Evolutionary conservation across 2,113 vertebrate species (phyloP).

Genomic region (Thomomys bottae): DNA sequence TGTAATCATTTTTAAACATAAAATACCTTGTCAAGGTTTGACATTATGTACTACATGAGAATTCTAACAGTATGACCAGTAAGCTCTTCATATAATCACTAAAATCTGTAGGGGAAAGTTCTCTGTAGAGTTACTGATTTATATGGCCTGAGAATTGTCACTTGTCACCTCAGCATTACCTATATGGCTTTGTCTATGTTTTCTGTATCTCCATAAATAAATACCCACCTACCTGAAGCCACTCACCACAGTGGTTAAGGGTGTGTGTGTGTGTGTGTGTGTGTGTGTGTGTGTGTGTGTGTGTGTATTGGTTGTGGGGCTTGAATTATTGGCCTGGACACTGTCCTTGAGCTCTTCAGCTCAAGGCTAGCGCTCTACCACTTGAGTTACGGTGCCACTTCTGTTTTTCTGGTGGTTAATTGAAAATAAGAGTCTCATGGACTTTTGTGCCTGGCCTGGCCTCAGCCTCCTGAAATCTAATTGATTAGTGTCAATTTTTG

Average conservation of each 20-base stretch:
- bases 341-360: too few relatives aligned
- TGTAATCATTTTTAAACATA: neutral
- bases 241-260: conserved; percentile 9
- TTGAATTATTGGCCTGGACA: too few relatives aligned
- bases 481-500: conserved; percentile 34
- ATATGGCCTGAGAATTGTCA: neutral
- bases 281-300: too few relatives aligned
- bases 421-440: too few relatives aligned
- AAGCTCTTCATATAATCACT: neutral
- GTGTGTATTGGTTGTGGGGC: too few relatives aligned
- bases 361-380: too few relatives aligned
- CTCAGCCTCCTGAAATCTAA: too few relatives aligned
- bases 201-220: neutral
- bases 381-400: too few relatives aligned
- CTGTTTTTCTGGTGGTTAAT: too few relatives aligned
- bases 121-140: neutral
- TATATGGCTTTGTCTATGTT: neutral
- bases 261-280: too few relatives aligned
- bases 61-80: neutral
- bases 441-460: too few relatives aligned
- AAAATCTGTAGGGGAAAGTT: neutral
- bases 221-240: neutral
- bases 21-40: neutral
- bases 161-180: neutral
- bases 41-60: neutral